A percentile compares a stretch with the other conserved stretches of the same genome.
Evolutionary conservation across 2,113 vertebrate species (phyloP).

Genomic region (Oryzias woworae): DNA sequence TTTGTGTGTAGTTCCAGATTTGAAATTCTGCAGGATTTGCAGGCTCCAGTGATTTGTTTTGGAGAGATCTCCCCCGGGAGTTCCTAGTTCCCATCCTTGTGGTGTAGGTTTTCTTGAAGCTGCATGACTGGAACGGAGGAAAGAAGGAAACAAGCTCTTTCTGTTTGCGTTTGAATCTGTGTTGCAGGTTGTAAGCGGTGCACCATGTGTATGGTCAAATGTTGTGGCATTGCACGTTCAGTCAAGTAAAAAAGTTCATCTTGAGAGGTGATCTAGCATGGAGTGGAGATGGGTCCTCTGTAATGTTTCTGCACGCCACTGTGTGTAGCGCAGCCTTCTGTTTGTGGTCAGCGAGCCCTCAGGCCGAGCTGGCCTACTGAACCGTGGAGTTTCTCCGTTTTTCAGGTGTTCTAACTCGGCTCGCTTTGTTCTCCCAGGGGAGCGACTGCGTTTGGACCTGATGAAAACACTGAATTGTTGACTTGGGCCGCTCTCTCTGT

Average conservation of each 20-base stretch:
- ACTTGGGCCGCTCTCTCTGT: constrained; percentile 54
- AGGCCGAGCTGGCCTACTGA: constrained; percentile 49
- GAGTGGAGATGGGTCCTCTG: constrained; percentile 28
- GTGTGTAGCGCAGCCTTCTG: constrained; percentile 29
- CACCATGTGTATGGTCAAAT: constrained; percentile 65
- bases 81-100: constrained; percentile 48
- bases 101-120: constrained; percentile 55
- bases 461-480: constrained; percentile 47
- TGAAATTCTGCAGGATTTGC: constrained; percentile 35
- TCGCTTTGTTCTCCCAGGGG: constrained; percentile 56
- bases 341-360: constrained; percentile 56
- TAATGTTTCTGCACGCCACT: constrained; percentile 29
- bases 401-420: constrained; percentile 67
- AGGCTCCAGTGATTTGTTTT: constrained; percentile 40
- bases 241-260: constrained; percentile 50
- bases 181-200: constrained; percentile 32
- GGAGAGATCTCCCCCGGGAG: constrained; percentile 50
- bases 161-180: constrained; percentile 59
- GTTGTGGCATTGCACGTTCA: constrained; percentile 69
- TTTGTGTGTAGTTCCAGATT: constrained; percentile 42
- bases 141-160: constrained; percentile 31
- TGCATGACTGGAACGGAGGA: constrained; percentile 37
- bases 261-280: constrained; percentile 37
- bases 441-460: constrained; percentile 44
- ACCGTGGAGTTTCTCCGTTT: constrained; percentile 67